Evolutionary conservation across 2,888 invertebrate species (phyloP).

Genomic region (Pelosia muscerda): DNA sequence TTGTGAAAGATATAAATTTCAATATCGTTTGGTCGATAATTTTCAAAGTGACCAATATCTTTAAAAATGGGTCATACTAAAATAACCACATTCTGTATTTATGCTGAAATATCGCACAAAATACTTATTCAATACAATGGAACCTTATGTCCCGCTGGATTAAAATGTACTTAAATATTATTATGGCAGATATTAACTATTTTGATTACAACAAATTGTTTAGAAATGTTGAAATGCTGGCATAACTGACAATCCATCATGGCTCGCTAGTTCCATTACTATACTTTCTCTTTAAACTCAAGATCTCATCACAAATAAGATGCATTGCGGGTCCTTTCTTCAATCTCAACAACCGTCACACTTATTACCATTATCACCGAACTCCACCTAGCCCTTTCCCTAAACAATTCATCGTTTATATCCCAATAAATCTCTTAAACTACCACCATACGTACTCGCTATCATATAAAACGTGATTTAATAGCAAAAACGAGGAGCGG

Average conservation of each 20-base stretch:
- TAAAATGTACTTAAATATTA: background rate
- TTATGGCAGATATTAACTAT: background rate
- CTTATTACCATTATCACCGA: constrained; percentile 18
- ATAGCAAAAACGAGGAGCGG: constrained; percentile 26
- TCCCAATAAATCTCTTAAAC: constrained; percentile 25
- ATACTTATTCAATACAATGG: background rate
- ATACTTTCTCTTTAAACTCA: background rate
- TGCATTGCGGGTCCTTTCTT: background rate
- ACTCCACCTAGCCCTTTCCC: constrained; percentile 15
- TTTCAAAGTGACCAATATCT: background rate
- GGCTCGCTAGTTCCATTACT: background rate
- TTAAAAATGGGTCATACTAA: background rate
- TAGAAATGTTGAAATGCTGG: background rate
- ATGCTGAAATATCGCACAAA: background rate
- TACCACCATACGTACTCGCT: constrained; percentile 23
- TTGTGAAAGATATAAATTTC: background rate
- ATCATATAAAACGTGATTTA: constrained; percentile 33
- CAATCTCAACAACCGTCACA: constrained; percentile 6
- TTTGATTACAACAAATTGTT: background rate
- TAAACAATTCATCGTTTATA: constrained; percentile 25
- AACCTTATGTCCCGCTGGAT: background rate
- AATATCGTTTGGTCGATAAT: background rate
- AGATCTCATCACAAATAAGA: background rate
- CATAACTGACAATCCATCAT: background rate
- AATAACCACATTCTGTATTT: background rate